These are phyloP conservation scores for Platycercus adscitus DNA, from an alignment of 2,113 vertebrate genomes.

Conservation along the genomic window DNA sequence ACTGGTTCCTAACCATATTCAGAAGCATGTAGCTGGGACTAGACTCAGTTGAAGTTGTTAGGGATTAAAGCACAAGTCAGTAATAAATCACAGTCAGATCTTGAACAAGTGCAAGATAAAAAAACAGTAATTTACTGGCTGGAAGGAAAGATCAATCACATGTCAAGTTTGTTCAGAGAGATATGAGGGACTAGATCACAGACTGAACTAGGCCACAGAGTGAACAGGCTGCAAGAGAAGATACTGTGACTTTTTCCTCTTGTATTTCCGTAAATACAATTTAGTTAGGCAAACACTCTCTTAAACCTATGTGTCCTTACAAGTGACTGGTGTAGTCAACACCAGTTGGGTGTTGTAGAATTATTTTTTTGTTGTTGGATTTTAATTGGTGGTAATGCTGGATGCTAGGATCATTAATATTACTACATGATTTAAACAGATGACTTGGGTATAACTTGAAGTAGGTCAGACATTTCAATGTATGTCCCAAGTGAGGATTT, in stretches of 20 bases:
- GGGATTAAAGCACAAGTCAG: neutral
- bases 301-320: neutral
- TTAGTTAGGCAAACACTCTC: neutral
- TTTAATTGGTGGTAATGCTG: neutral
- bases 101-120: neutral
- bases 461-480: neutral
- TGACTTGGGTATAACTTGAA: neutral
- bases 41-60: neutral
- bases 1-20: neutral
- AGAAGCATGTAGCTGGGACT: neutral
- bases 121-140: neutral
- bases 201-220: neutral
- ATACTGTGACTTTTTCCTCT: neutral
- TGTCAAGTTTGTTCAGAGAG: neutral
- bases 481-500: neutral
- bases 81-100: neutral
- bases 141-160: neutral
- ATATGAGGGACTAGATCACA: neutral
- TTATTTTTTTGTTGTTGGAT: neutral
- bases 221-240: neutral
- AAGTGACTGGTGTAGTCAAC: neutral
- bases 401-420: neutral
- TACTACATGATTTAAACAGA: neutral
- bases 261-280: neutral
- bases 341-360: neutral